These are phyloP conservation scores for Macaria liturata DNA, from an alignment of 2,888 invertebrate genomes.

Conservation along the genomic window DNA sequence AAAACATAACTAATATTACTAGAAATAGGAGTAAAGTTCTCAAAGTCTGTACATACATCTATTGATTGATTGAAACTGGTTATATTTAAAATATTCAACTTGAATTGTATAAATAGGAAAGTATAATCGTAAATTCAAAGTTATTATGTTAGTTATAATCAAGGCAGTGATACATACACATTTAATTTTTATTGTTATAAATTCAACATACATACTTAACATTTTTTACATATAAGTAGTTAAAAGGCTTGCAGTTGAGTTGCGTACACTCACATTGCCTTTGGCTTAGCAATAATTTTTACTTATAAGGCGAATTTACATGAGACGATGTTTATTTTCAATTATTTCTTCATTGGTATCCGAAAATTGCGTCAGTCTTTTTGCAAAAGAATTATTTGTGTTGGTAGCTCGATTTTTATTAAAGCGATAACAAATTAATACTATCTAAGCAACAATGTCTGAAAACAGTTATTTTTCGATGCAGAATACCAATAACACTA, in stretches of 20 bases:
- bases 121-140: conserved; percentile 50
- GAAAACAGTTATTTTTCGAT: no score
- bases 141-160: conserved; percentile 65
- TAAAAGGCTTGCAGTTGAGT: conserved; percentile 29
- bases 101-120: no score
- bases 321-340: conserved; percentile 24
- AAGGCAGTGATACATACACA: conserved; percentile 70
- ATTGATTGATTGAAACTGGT: no score
- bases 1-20: no score
- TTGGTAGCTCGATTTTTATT: no score
- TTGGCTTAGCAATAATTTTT: conserved; percentile 31
- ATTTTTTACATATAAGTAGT: conserved; percentile 49
- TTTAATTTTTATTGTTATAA: conserved; percentile 33
- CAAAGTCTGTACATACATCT: no score
- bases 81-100: no score
- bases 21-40: no score
- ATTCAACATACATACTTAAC: conserved; percentile 54
- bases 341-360: conserved; percentile 2
- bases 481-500: no score
- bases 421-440: no score
- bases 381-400: conserved; percentile 25
- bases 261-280: conserved; percentile 27
- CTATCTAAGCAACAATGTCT: no score
- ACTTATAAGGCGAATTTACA: conserved; percentile 43
- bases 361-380: conserved; percentile 39